Base-by-base conservation (phyloP, 1,140 invertebrate genomes). In the Drosophila paulistorum region DNA sequence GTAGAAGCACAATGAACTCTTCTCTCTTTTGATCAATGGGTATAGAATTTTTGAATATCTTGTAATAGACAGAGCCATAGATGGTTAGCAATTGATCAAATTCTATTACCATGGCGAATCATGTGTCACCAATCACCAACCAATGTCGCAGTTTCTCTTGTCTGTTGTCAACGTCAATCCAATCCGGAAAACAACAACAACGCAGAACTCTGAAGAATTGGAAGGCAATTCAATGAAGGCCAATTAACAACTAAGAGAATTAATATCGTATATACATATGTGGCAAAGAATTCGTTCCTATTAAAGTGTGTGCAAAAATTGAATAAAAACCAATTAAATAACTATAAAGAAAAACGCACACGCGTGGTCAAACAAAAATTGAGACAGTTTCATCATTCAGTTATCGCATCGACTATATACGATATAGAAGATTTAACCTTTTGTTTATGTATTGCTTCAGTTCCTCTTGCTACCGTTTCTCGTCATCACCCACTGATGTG, bases 251-350 rank as follows among this genome's bases (percentile, higher is more conserved):
- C 70, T 70, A 74, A 78, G 75, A 66, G 39, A 65, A 71, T 71
- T 39, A 63, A 80, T 51, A 51, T 63, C 23, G 3, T 26, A 3
- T 26, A 26, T 3, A 26, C 3, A 77, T 71, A 79, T 10, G 7
- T 13, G 30, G n/a, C 17, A 54, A 2, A 54, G 4, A 17, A 23
- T 35, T 30, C 23, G 51, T 33, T 45, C 54, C 45, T 60, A 72
- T 71, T 65, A 66, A 84, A 84, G 65, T 81, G 80, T 84, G 84
- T 84, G 85, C 84, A 63, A 68, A 89, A 87, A 89, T 78, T 84
- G 26, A 89, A 87, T 87, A 77, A 81, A 87, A 84, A 89, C 65
- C 80, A 87, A 87, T 87, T 87, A 65, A 54, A 17, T 26, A 13
- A 65, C 35, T 13, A 45, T 35, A 58, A 45, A 60, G 58, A 65